A percentile compares a stretch with the other conserved stretches of the same genome.
Evolutionary conservation across 2,888 invertebrate genomes (phyloP).

Genomic region (Marronus borbonicus): DNA sequence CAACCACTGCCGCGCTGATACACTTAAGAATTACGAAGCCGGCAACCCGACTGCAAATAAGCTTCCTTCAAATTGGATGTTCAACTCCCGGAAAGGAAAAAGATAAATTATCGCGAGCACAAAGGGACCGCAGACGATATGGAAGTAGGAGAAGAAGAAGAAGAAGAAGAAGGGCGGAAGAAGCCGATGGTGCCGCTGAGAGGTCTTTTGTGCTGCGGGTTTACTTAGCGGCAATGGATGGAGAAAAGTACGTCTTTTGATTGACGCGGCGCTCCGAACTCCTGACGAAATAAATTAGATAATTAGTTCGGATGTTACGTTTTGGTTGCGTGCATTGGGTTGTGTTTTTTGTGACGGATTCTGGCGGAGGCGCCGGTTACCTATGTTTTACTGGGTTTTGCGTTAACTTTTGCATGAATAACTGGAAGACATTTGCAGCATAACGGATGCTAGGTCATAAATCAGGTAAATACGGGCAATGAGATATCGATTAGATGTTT

Average conservation of each 20-base stretch:
- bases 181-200: neutral
- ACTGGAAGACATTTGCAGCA: no score
- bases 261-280: constrained; percentile 6
- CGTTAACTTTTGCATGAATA: no score
- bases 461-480: no score
- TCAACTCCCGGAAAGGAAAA: constrained; percentile 64
- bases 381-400: no score
- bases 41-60: constrained; percentile 62
- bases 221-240: constrained; percentile 19
- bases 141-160: no score
- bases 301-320: constrained; percentile 26
- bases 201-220: constrained; percentile 29
- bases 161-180: neutral
- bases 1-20: constrained; percentile 60
- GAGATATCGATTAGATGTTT: no score
- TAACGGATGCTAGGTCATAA: no score
- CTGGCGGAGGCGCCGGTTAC: no score
- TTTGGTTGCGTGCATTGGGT: neutral
- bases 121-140: constrained; percentile 1
- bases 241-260: constrained; percentile 8
- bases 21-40: constrained; percentile 61
- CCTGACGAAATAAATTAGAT: constrained; percentile 29
- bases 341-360: no score
- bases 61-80: constrained; percentile 67
- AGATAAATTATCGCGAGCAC: constrained; percentile 64